Evolutionary conservation across 2,888 invertebrate genomes (phyloP).

Genomic region (Tanytarsus gracilentus): DNA sequence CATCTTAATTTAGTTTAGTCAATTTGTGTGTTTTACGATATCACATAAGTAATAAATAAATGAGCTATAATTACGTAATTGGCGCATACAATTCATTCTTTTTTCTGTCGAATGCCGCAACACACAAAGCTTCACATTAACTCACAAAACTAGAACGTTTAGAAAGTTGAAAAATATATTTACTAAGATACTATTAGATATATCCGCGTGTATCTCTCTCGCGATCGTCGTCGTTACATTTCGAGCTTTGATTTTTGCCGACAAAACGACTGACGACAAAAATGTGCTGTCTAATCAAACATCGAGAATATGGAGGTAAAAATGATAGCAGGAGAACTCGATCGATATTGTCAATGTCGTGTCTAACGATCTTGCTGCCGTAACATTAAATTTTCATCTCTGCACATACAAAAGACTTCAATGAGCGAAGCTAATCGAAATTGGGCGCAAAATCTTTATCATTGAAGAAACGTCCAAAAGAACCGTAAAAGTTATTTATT

Average conservation of each 20-base stretch:
- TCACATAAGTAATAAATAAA: conserved; percentile 22
- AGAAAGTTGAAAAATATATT: conserved; percentile 4
- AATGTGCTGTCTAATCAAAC: neutral
- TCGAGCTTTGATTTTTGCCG: neutral
- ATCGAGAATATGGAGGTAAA: neutral
- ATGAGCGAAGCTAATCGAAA: conserved; percentile 1
- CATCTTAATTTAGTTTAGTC: too few species aligned
- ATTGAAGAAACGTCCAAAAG: conserved; percentile 1
- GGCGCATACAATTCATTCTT: neutral
- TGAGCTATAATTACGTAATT: conserved; percentile 26
- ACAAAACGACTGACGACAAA: neutral
- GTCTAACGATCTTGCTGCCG: neutral
- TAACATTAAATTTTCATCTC: neutral
- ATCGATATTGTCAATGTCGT: too few species aligned
- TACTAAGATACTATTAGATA: neutral
- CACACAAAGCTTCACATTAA: neutral
- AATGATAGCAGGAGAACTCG: neutral
- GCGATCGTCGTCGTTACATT: too few species aligned
- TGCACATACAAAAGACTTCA: conserved; percentile 25
- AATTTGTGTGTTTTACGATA: too few species aligned
- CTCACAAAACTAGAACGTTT: conserved; percentile 13
- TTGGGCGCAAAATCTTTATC: conserved; percentile 9
- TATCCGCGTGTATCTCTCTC: neutral
- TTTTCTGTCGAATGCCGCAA: neutral
- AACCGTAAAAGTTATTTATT: conserved; percentile 20